A percentile compares a stretch with the other conserved stretches of the same genome.
These are phyloP conservation scores for Ennomos fuscantarius DNA, from an alignment of 2,888 invertebrate genomes.

Conservation along the genomic window DNA sequence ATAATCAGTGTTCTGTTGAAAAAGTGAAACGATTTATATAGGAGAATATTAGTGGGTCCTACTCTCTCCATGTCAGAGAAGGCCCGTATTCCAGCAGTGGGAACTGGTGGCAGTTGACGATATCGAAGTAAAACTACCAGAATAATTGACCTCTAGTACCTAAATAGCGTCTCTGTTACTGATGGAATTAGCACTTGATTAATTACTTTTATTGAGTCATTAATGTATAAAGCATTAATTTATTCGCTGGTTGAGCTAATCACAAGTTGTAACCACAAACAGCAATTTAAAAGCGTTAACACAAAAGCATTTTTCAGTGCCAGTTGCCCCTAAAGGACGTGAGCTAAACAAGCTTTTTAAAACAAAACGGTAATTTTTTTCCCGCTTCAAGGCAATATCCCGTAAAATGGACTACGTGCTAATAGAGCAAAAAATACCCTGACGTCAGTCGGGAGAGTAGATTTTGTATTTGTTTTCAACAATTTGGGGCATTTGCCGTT, in stretches of 20 bases:
- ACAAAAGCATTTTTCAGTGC: slow-evolving; percentile 19
- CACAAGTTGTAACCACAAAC: slow-evolving; percentile 7
- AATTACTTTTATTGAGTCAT: slow-evolving; percentile 12
- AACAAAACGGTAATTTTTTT: slow-evolving; percentile 23
- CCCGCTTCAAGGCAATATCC: slow-evolving; percentile 25
- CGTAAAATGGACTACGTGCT: slow-evolving; percentile 28
- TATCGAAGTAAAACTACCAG: too few species aligned
- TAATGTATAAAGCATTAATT: slow-evolving; percentile 1
- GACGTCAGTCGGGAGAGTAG: slow-evolving; percentile 7
- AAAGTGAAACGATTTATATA: too few species aligned
- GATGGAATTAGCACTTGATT: slow-evolving; percentile 10
- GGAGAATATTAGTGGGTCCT: too few species aligned
- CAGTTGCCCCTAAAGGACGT: slow-evolving; percentile 17
- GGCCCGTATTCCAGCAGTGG: too few species aligned
- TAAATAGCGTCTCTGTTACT: slow-evolving; percentile 6
- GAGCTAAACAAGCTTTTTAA: slow-evolving; percentile 26
- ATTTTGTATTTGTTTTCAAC: not conserved
- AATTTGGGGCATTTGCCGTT: too few species aligned
- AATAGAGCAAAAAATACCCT: slow-evolving; percentile 23
- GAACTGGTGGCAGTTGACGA: too few species aligned
- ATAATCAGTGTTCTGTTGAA: too few species aligned
- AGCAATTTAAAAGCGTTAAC: slow-evolving; percentile 21
- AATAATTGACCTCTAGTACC: too few species aligned
- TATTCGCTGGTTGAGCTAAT: slow-evolving; percentile 15
- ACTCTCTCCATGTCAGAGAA: too few species aligned